Percentiles rank a stretch among this genome's conserved stretches.
Conservation (phyloP, 2,797 vertebrate species). For the Darevskia nairensis region DNA sequence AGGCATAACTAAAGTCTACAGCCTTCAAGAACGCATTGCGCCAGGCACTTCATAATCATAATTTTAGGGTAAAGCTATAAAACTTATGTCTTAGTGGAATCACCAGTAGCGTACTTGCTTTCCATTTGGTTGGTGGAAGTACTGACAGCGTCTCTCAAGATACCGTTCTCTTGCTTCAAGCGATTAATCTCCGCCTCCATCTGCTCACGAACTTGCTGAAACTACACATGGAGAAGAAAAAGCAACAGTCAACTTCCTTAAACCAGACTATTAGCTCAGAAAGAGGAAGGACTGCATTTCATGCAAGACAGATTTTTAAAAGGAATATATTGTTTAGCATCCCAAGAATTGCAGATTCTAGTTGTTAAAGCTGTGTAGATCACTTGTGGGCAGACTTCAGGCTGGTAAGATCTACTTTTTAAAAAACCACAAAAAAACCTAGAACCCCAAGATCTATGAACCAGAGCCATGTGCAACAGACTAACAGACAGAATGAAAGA, state of each 20-base stretch:
- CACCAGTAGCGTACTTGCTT: slow-evolving; percentile 89
- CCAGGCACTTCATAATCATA: background rate
- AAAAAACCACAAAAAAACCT: too few relatives aligned
- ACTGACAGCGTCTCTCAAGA: slow-evolving; percentile 97
- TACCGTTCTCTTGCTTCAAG: slow-evolving; percentile 96
- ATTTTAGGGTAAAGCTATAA: background rate
- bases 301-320: too few relatives aligned
- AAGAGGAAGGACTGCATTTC: too few relatives aligned
- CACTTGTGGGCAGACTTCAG: too few relatives aligned
- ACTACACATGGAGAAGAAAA: slow-evolving; percentile 75
- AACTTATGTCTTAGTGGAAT: background rate
- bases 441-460: too few relatives aligned
- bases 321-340: too few relatives aligned
- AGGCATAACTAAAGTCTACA: background rate
- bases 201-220: slow-evolving; percentile 94
- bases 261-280: background rate
- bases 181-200: slow-evolving; percentile 93
- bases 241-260: slow-evolving; percentile 23
- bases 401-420: too few relatives aligned
- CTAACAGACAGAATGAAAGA: too few relatives aligned
- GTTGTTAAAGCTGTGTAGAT: too few relatives aligned
- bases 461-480: too few relatives aligned
- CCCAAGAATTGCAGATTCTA: too few relatives aligned
- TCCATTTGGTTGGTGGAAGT: slow-evolving; percentile 96
- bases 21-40: background rate